Evolutionary conservation across 2,797 vertebrate species (phyloP).

Genomic region (Salmo trutta): DNA sequence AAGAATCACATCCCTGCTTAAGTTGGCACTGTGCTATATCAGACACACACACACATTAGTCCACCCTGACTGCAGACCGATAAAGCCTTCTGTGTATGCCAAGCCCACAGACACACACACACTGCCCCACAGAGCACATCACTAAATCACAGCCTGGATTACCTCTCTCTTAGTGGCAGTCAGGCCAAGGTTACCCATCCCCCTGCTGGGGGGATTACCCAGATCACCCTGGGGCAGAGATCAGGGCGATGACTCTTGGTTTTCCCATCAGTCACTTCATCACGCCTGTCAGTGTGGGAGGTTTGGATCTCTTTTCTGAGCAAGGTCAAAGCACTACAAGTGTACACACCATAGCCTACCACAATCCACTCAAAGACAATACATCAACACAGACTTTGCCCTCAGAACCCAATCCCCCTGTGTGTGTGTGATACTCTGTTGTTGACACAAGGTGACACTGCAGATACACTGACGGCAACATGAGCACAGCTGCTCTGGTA

Average conservation of each 20-base stretch:
- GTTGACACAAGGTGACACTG: constrained; percentile 51
- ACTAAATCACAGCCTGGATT: constrained; percentile 29
- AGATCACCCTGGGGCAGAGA: constrained; percentile 12
- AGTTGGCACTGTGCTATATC: too few species aligned
- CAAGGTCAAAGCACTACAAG: background rate
- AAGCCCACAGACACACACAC: background rate
- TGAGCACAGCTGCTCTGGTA: constrained; percentile 51
- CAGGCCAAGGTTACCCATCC: constrained; percentile 32
- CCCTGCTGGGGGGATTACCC: constrained; percentile 19
- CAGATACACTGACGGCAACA: constrained; percentile 59
- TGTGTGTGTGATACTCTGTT: constrained; percentile 20
- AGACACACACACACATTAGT: constrained; percentile 9
- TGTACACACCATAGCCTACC: background rate
- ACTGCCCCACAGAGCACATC: constrained; percentile 7
- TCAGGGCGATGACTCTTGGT: constrained; percentile 11
- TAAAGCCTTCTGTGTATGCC: background rate
- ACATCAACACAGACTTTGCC: too few species aligned
- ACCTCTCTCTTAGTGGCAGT: background rate
- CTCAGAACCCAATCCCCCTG: background rate
- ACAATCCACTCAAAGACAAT: too few species aligned
- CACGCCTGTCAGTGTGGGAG: background rate
- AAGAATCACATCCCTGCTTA: background rate
- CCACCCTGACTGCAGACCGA: background rate
- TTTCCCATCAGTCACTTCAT: constrained; percentile 9
- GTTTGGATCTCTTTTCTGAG: background rate